Evolutionary conservation across 2,888 invertebrate genomes (phyloP), one percentile per base, ranked within the genome.

Genomic region (Pasiphila rectangulata): DNA sequence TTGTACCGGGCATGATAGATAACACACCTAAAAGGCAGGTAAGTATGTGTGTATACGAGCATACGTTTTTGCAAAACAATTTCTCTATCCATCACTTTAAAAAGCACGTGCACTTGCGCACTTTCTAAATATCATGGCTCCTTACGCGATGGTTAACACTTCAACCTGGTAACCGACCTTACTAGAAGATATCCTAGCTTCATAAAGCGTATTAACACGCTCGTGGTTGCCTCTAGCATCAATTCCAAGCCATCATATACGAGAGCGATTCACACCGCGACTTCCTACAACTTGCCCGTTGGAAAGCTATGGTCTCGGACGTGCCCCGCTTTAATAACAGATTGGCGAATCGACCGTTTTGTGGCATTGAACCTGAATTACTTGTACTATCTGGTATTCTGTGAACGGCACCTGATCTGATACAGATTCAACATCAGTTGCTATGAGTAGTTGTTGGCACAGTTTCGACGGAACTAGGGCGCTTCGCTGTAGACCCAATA

Each of bases 301-400:
- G 48, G 58, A 58, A 58, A 58, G 56, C 52, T 40, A 36, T 35
- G 27, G 16, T 45, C 23, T 24, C 39, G 49, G 45, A 59, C 59
- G 59, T 54, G 59, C 35, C 19, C 25, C 5, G 59, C 46, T 25
- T 54, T 51, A 51, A 55, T 54, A 32, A 42, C 46, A 51, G 44
- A 45, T 41, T 37, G 13, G 44, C 40, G 19, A 32, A 29, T 46
- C 34, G 32, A 44, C 44, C 41, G 37, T 47, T 32, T 43, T 40
- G 49, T 55, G 59, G 59, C 59, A 59, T 50, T 59, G 59, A 59
- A 54, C 59, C 54, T 53, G 56, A 51, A 42, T 37, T 13, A n/a
- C 16, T 16, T 4, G 2, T 12, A 27, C 27, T 27, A 27, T 27
- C 12, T 2, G 6, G 12, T 13, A 13, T 13, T 7, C 16, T 30